Evolutionary conservation across 2,113 vertebrate species (phyloP).

Genomic region (Corythaixoides concolor): DNA sequence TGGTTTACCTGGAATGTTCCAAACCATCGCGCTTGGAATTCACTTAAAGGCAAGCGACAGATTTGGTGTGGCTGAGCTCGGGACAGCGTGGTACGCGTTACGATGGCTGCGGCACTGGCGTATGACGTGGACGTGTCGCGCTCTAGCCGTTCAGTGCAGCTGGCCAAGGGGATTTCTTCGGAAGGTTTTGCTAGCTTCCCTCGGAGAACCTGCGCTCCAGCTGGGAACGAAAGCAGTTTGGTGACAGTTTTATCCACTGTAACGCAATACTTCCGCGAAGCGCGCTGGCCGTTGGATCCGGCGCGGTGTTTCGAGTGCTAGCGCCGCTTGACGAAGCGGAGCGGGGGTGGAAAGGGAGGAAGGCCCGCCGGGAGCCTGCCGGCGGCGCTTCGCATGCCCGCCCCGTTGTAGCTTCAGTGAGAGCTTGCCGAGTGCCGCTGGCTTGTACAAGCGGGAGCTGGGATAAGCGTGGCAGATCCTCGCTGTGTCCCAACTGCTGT

Average conservation of each 20-base stretch:
- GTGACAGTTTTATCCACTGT: constrained; percentile 1
- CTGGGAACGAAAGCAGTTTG: background rate
- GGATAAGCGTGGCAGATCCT: background rate
- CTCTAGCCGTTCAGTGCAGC: background rate
- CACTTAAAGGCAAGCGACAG: background rate
- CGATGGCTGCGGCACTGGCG: background rate
- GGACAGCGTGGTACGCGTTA: accelerated
- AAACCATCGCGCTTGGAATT: accelerated
- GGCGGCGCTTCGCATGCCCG: background rate
- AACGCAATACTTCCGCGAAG: background rate
- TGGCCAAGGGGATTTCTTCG: background rate
- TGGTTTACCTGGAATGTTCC: background rate
- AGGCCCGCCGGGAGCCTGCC: background rate
- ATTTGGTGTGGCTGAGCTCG: accelerated
- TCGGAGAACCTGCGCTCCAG: background rate
- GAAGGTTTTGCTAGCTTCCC: background rate
- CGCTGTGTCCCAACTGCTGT: background rate
- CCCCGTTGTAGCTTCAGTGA: accelerated
- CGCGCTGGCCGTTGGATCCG: constrained; percentile 4
- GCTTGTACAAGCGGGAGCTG: background rate
- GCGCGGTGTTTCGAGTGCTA: background rate
- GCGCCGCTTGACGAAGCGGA: background rate
- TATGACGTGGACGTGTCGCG: accelerated
- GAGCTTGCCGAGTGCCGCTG: background rate
- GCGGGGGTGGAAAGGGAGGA: background rate